These are phyloP conservation scores for Drosophila histrio DNA, from an alignment of 2,888 invertebrate species.

Conservation along the genomic window DNA sequence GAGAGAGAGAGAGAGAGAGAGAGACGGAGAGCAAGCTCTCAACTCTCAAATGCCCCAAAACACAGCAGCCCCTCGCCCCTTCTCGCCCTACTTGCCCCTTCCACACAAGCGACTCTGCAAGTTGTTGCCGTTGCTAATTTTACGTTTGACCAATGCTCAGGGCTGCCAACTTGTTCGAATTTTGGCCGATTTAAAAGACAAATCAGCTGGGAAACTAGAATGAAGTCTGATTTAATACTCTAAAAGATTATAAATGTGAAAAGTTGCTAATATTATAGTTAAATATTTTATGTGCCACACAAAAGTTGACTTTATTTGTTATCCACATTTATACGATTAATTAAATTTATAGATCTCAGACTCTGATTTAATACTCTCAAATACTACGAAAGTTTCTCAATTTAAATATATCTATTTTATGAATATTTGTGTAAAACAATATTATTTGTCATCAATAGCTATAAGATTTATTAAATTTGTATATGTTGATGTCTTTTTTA, in stretches of 20 bases:
- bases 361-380: too few species aligned
- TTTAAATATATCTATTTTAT: too few species aligned
- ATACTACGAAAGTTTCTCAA: too few species aligned
- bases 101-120: constrained; percentile 2
- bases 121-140: constrained; percentile 34
- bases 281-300: too few species aligned
- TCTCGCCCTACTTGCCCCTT: background rate
- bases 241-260: background rate
- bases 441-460: too few species aligned
- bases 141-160: constrained; percentile 11
- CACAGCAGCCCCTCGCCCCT: constrained; percentile 1
- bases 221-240: background rate
- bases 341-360: too few species aligned
- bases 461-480: too few species aligned
- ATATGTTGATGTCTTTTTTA: too few species aligned
- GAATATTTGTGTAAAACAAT: too few species aligned
- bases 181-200: background rate
- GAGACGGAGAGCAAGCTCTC: constrained; percentile 10
- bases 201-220: background rate
- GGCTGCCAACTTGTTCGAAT: background rate
- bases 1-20: constrained; percentile 14
- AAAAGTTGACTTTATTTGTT: too few species aligned
- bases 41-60: constrained; percentile 36
- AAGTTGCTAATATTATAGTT: too few species aligned
- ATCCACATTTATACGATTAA: too few species aligned